phyloP scores from a whole-genome alignment of 2,888 invertebrate genomes.

The Matsumyia berberina region DNA sequence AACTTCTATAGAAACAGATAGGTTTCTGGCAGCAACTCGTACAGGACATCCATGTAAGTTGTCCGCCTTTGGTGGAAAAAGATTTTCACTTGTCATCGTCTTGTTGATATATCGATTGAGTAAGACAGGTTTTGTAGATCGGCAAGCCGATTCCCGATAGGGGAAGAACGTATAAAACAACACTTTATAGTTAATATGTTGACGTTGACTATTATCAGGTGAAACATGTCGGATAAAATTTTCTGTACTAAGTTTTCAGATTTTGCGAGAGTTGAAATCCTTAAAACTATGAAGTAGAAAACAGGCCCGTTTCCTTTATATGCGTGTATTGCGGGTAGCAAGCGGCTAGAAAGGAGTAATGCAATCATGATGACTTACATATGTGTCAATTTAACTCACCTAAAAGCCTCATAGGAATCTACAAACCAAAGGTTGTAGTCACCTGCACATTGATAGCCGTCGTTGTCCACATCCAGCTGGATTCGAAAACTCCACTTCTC shows the following conservation, averaged over 20 bases:
- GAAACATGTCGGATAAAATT: constrained; percentile 11
- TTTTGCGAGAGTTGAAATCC: background rate
- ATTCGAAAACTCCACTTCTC: constrained; percentile 4
- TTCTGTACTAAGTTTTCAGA: background rate
- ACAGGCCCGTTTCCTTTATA: constrained; percentile 4
- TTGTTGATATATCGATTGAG: background rate
- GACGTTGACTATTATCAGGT: background rate
- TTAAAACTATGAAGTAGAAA: constrained; percentile 22
- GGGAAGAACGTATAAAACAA: constrained; percentile 18
- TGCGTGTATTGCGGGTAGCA: background rate
- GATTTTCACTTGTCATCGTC: background rate
- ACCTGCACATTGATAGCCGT: background rate
- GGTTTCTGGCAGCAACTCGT: constrained; percentile 8
- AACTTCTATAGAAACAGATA: background rate
- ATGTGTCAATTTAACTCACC: constrained; percentile 15
- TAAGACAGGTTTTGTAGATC: constrained; percentile 9
- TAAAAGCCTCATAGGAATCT: constrained; percentile 27
- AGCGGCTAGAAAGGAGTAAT: background rate
- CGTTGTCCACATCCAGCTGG: constrained; percentile 31
- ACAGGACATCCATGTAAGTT: constrained; percentile 32
- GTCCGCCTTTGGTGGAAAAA: constrained; percentile 10
- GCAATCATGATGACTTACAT: background rate
- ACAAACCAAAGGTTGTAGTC: constrained; percentile 32
- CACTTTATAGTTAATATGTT: constrained; percentile 10
- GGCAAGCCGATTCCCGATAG: constrained; percentile 7